phyloP scores from a whole-genome alignment of 2,888 invertebrate genomes.

The Antheraea yamamai region DNA sequence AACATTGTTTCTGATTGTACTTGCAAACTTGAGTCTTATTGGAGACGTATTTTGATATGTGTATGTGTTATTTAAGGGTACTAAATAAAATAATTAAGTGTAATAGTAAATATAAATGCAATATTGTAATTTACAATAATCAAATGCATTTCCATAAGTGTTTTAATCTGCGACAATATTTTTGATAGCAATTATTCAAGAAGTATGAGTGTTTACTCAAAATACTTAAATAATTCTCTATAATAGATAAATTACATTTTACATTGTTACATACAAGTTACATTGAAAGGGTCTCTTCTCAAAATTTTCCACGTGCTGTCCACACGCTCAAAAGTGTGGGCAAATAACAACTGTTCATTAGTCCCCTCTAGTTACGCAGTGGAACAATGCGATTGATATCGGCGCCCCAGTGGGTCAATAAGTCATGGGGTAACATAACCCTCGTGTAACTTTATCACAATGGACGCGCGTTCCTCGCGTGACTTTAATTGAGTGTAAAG shows the following conservation, averaged over 20 bases:
- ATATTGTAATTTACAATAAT: neutral
- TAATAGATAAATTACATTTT: slow-evolving; percentile 22
- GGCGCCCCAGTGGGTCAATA: slow-evolving; percentile 62
- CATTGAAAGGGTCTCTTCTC: slow-evolving; percentile 49
- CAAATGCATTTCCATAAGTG: neutral
- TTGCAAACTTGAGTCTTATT: neutral
- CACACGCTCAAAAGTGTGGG: slow-evolving; percentile 62
- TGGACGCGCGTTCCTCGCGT: slow-evolving; percentile 55
- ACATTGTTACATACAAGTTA: too few species aligned
- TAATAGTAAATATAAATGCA: neutral
- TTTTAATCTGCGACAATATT: neutral
- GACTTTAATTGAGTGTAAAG: slow-evolving; percentile 32
- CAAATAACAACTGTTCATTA: slow-evolving; percentile 66
- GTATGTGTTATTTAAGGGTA: neutral
- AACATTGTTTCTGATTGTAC: neutral
- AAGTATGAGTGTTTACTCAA: neutral
- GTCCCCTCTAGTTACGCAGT: slow-evolving; percentile 45
- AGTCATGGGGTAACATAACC: slow-evolving; percentile 57
- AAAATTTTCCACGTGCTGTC: slow-evolving; percentile 68
- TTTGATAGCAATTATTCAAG: neutral
- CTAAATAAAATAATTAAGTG: neutral
- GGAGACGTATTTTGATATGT: neutral
- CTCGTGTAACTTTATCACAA: slow-evolving; percentile 41
- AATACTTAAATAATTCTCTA: neutral
- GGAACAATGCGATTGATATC: slow-evolving; percentile 72